These are phyloP conservation scores for Rhogogaster chlorosoma DNA, from an alignment of 2,888 invertebrate genomes.

Conservation along the genomic window DNA sequence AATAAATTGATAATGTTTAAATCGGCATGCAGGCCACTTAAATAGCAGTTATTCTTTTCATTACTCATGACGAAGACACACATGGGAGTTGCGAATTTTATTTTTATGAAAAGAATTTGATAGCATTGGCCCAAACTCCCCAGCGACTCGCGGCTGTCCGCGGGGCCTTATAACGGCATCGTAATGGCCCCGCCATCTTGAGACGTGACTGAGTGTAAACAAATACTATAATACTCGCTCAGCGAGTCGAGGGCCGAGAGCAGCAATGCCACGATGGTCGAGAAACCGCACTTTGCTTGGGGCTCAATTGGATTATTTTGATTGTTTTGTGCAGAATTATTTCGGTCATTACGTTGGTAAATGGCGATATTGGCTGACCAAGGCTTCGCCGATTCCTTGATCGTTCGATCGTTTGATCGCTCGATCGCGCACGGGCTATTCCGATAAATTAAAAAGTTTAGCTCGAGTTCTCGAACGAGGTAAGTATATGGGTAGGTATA, in stretches of 20 bases:
- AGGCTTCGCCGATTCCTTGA: constrained; percentile 16
- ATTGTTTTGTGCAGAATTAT: constrained; percentile 45
- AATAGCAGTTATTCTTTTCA: not conserved
- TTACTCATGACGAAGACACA: not conserved
- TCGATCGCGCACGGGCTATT: constrained; percentile 33
- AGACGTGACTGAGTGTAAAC: constrained; percentile 49
- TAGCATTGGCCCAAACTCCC: constrained; percentile 11
- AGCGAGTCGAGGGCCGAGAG: not conserved
- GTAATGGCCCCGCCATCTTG: constrained; percentile 41
- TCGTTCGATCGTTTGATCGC: constrained; percentile 24
- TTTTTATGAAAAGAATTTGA: constrained; percentile 20
- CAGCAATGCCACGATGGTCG: constrained; percentile 27
- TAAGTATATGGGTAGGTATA: constrained; percentile 3
- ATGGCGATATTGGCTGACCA: constrained; percentile 20
- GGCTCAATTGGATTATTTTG: constrained; percentile 44
- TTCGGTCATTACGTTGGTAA: constrained; percentile 43
- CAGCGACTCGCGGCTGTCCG: not conserved
- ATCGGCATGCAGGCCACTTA: not conserved
- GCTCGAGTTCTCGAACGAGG: constrained; percentile 17
- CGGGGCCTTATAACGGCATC: constrained; percentile 47
- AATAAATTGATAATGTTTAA: not conserved
- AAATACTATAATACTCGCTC: constrained; percentile 46
- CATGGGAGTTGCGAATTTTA: constrained; percentile 3
- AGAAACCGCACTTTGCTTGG: constrained; percentile 39
- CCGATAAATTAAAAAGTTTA: constrained; percentile 47